Conservation (phyloP, 1,140 invertebrate species). For the Aculops lycopersici region DNA sequence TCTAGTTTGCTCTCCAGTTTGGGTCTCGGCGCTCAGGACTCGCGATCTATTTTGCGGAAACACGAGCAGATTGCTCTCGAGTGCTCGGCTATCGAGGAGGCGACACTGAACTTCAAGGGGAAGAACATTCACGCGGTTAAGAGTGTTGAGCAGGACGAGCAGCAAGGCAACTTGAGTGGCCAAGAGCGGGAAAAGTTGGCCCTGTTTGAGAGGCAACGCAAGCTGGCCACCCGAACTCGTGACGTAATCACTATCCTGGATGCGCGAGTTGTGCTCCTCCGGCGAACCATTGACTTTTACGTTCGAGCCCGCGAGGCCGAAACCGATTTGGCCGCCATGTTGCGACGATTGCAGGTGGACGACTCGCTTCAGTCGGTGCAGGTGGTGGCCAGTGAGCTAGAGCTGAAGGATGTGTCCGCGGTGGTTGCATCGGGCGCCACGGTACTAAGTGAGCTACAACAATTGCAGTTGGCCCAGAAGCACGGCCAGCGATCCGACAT, state of each 20-base stretch:
- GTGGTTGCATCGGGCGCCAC: not conserved
- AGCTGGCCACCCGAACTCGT: not conserved
- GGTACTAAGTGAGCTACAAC: not conserved
- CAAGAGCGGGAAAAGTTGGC: not conserved
- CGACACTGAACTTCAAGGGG: not conserved
- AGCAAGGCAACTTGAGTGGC: not conserved
- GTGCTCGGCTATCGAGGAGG: not conserved
- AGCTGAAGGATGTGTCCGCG: not conserved
- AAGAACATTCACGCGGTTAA: too few relatives aligned
- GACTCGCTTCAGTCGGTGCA: not conserved
- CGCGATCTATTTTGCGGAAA: not conserved
- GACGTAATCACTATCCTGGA: not conserved
- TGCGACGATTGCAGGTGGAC: not conserved
- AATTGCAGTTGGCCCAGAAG: not conserved
- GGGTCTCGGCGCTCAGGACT: not conserved
- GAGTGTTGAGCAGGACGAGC: too few relatives aligned
- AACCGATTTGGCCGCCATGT: not conserved
- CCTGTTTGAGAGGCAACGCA: not conserved
- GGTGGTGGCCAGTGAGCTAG: not conserved
- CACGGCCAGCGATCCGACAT: not conserved
- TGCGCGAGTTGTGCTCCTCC: not conserved
- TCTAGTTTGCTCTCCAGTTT: not conserved
- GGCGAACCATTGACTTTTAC: not conserved
- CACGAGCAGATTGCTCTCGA: not conserved
- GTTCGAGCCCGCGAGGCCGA: not conserved